Percentiles rank a stretch among this genome's conserved stretches.
Evolutionary conservation across 64 coral and sea anemone genomes (phyloP).

Genomic region (Pachyseris speciosa): DNA sequence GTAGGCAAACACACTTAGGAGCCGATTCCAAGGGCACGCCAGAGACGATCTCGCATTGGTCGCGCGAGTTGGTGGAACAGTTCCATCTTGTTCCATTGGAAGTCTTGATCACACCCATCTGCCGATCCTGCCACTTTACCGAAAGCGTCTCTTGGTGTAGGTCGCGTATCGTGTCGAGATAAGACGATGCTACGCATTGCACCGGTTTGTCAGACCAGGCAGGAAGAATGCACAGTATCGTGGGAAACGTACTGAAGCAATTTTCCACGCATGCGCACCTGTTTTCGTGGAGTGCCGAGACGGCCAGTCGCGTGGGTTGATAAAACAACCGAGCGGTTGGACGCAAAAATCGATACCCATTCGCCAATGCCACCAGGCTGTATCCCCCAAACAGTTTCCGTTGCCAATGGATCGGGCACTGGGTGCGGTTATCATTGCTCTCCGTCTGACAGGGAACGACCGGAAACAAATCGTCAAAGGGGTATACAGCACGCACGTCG

Average conservation of each 20-base stretch:
- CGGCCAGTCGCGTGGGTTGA: neutral
- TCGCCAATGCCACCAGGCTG: neutral
- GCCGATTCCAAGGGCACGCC: neutral
- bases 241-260: neutral
- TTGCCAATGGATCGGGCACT: neutral
- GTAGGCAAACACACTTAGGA: neutral
- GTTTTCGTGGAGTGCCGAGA: neutral
- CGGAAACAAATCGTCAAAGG: neutral
- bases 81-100: neutral
- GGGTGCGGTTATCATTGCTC: too few relatives aligned
- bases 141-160: neutral
- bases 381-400: neutral
- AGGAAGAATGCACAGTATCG: neutral
- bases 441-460: neutral
- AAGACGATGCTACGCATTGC: neutral
- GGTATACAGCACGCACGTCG: neutral
- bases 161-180: neutral
- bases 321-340: neutral
- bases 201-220: neutral
- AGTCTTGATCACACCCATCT: neutral
- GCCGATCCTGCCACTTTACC: neutral
- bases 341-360: neutral
- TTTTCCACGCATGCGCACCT: neutral
- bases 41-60: neutral
- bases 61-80: neutral